phyloP scores from a whole-genome alignment of 2,797 vertebrate genomes.

The Chromis chromis region DNA sequence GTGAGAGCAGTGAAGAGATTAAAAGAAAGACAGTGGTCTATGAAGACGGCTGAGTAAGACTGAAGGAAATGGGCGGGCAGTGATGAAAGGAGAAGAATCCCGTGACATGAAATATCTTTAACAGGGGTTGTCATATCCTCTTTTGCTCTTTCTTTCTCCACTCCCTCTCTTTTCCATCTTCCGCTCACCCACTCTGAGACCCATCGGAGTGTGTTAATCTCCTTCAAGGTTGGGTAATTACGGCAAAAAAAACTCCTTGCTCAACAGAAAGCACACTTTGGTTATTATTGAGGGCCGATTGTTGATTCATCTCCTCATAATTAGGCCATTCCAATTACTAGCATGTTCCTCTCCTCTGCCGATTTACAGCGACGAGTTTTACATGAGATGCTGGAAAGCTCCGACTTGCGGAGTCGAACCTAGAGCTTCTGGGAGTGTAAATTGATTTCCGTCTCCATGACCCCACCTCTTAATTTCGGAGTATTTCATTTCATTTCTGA shows the following conservation, averaged over 20 bases:
- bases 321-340: conserved; percentile 62
- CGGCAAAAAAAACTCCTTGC: conserved; percentile 44
- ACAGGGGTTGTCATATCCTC: conserved; percentile 62
- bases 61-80: conserved; percentile 30
- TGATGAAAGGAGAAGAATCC: conserved; percentile 47
- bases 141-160: conserved; percentile 32
- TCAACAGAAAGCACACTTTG: conserved; percentile 59
- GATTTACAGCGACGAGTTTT: conserved; percentile 1
- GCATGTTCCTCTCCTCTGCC: conserved; percentile 28
- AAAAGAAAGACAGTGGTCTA: conserved; percentile 45
- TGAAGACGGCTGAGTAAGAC: conserved; percentile 36
- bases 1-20: conserved; percentile 41
- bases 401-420: conserved; percentile 18
- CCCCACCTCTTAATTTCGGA: conserved; percentile 20
- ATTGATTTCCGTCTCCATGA: conserved; percentile 32
- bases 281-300: conserved; percentile 56
- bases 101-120: conserved; percentile 66
- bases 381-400: not conserved
- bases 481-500: conserved; percentile 27
- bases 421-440: conserved; percentile 11
- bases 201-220: conserved; percentile 67
- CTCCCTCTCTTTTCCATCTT: conserved; percentile 33
- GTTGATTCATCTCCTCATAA: conserved; percentile 71
- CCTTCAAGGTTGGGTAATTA: conserved; percentile 78
- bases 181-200: conserved; percentile 43